Evolutionary conservation across 2,888 invertebrate species (phyloP).

Genomic region (Campoletis raptor): DNA sequence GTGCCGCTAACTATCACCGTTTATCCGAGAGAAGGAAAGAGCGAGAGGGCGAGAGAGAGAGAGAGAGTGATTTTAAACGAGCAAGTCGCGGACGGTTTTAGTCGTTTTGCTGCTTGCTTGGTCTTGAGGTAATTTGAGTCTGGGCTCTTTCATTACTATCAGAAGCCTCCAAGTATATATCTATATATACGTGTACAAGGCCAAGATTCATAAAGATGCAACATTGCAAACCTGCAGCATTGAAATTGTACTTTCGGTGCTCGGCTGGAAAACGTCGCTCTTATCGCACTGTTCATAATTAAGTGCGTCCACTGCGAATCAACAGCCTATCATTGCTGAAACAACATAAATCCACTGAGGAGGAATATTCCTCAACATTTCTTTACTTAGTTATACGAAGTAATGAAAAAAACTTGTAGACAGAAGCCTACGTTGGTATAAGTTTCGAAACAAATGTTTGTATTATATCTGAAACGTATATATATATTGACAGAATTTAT

Average conservation of each 20-base stretch:
- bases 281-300: conserved; percentile 3
- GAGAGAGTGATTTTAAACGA: conserved; percentile 52
- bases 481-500: neutral
- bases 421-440: neutral
- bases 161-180: neutral
- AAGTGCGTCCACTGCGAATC: conserved; percentile 10
- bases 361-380: conserved; percentile 15
- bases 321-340: neutral
- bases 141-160: conserved; percentile 49
- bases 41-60: conserved; percentile 39
- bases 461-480: neutral
- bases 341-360: neutral
- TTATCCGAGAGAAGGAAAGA: conserved; percentile 40
- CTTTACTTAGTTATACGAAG: neutral
- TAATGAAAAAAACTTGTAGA: neutral
- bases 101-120: conserved; percentile 35
- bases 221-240: neutral
- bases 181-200: neutral
- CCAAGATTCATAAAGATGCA: conserved; percentile 49
- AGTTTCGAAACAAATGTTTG: neutral
- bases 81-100: conserved; percentile 14
- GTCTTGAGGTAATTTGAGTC: conserved; percentile 46
- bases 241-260: conserved; percentile 23
- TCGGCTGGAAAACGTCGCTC: conserved; percentile 29
- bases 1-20: conserved; percentile 63